A percentile compares a stretch with the other conserved stretches of the same genome.
Conservation (phyloP, 2,113 vertebrate genomes). For the Propithecus coquereli region DNA sequence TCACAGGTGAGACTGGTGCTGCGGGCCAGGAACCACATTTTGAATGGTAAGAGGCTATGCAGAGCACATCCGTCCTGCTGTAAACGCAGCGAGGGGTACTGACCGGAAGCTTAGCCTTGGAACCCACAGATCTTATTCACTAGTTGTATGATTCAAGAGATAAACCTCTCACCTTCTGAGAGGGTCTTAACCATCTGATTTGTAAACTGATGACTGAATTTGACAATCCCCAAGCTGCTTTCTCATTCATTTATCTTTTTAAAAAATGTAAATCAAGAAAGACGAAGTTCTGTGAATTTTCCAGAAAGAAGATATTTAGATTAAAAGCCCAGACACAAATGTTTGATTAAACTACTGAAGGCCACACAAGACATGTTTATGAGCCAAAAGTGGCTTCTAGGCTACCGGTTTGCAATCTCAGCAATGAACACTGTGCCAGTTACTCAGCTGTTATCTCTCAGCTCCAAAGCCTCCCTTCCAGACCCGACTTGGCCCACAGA, state of each 20-base stretch:
- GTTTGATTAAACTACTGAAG: not conserved
- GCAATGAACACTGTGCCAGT: not conserved
- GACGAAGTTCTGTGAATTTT: not conserved
- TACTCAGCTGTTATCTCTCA: not conserved
- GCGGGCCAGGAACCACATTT: not conserved
- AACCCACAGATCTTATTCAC: not conserved
- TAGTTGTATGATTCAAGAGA: not conserved
- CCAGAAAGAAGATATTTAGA: not conserved
- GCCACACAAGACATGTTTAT: not conserved
- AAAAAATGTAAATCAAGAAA: not conserved
- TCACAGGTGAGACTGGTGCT: not conserved
- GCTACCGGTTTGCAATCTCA: too few species aligned
- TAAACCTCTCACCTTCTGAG: not conserved
- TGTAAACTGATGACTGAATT: not conserved
- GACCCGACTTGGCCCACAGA: not conserved
- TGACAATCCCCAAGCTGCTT: not conserved
- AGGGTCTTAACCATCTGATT: not conserved
- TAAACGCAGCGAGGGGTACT: not conserved
- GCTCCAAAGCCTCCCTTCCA: not conserved
- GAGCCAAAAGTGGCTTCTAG: not conserved
- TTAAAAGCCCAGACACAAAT: not conserved
- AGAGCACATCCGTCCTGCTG: not conserved
- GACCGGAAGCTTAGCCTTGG: not conserved
- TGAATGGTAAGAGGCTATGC: not conserved
- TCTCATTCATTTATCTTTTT: not conserved